Conservation (phyloP, 1,140 invertebrate genomes). For the Drosophila funebris region DNA sequence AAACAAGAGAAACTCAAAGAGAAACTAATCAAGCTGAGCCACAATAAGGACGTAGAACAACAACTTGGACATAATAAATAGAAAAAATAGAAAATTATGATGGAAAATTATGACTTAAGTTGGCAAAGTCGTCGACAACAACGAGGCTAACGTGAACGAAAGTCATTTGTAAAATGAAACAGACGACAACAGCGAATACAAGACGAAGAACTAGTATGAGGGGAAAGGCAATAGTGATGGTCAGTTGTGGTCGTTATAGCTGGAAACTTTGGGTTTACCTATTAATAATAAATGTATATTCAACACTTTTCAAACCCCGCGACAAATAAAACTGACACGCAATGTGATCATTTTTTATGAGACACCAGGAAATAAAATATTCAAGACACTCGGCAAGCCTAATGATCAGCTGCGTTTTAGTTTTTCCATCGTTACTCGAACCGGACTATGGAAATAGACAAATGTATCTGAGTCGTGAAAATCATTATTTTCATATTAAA, state of each 20-base stretch:
- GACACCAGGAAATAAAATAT: constrained; percentile 13
- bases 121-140: constrained; percentile 31
- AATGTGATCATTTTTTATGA: constrained; percentile 62
- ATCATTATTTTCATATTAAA: too few species aligned
- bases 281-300: constrained; percentile 50
- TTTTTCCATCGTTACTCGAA: not conserved
- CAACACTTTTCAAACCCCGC: constrained; percentile 7
- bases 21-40: constrained; percentile 58
- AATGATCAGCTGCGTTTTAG: not conserved
- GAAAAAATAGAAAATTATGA: constrained; percentile 63
- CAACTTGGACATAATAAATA: constrained; percentile 61
- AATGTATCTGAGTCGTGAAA: too few species aligned
- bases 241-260: constrained; percentile 51
- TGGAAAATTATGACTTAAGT: constrained; percentile 72
- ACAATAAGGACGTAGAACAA: constrained; percentile 46
- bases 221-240: constrained; percentile 9
- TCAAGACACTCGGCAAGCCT: not conserved
- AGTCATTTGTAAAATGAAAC: constrained; percentile 62
- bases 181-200: constrained; percentile 12
- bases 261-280: constrained; percentile 14
- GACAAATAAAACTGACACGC: constrained; percentile 49
- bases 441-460: too few species aligned
- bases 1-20: constrained; percentile 43
- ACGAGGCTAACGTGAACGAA: constrained; percentile 58
- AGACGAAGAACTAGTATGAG: not conserved